Evolutionary conservation across 2,888 invertebrate species (phyloP), one percentile per base, ranked within the genome.

Genomic region (Cheilosia vulpina): DNA sequence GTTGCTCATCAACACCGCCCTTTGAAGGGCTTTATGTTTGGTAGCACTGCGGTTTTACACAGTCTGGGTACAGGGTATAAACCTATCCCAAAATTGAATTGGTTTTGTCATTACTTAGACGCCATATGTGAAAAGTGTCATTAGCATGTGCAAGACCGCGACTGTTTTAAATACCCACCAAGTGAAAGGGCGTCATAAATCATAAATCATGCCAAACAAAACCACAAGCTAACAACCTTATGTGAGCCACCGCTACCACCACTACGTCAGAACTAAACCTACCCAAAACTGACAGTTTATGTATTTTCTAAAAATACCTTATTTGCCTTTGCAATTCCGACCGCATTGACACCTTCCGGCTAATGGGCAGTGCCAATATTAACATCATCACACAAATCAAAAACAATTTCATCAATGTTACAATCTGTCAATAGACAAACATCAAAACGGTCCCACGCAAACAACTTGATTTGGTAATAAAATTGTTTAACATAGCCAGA

Each of bases 361-460:
- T 63, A 73, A 73, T 27, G 11, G 19, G 17, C 13, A 5, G 13
- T 0, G 62, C 63, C 73, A 73, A 73, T 24, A 73, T 21, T 4
- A 19, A 2, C 47, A 45, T 21, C 45, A 11, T 6, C 73, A 21
- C 43, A 6, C 9, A 72, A 52, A 31, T 3, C 41, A 34, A 34
- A 52, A 60, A 31, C 52, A 62, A 55, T 63, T 34, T 6, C n/a
- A 21, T 63, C 53, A 63, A 55, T 55, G 53, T 55, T 55, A 53
- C 55, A 55, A 31, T 47, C 63, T 63, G 73, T 73, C 73, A 63
- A 63, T 62, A 13, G 11, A 55, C n/a, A 11, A 52, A 34, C 34
- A 41, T 63, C 55, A 63, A 57, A 55, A 68, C 45, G 38, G 24
- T 21, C 6, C 24, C 21, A 9, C 34, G 31, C 38, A 11, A 45